These are phyloP conservation scores for Tiphia femorata DNA, from an alignment of 2,888 invertebrate genomes.

Conservation along the genomic window DNA sequence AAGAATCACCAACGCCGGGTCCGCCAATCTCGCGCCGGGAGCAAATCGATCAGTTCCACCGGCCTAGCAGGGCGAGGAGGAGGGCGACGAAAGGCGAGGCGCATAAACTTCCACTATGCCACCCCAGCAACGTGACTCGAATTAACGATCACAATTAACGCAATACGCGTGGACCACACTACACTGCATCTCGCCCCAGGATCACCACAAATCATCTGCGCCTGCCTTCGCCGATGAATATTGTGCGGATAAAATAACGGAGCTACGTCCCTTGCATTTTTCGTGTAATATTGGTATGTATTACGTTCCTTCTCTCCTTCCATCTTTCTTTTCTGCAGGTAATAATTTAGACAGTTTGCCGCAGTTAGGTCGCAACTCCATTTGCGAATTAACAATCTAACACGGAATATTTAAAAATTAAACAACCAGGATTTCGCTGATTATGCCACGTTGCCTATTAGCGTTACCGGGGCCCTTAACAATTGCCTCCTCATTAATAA, in stretches of 20 bases:
- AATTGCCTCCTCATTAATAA: too few species aligned
- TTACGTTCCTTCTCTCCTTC: too few species aligned
- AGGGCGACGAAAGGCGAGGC: slow-evolving; percentile 3
- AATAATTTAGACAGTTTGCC: too few species aligned
- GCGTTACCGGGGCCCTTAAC: too few species aligned
- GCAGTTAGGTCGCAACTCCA: too few species aligned
- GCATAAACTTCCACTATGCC: slow-evolving; percentile 40
- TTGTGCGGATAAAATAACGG: not conserved
- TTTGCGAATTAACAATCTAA: too few species aligned
- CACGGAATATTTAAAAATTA: too few species aligned
- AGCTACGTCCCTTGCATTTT: not conserved
- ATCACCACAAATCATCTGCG: slow-evolving; percentile 28
- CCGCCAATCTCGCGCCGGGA: slow-evolving; percentile 31
- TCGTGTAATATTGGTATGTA: too few species aligned
- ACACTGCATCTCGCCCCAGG: slow-evolving; percentile 11
- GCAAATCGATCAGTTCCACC: slow-evolving; percentile 46
- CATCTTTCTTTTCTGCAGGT: too few species aligned
- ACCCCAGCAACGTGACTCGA: slow-evolving; percentile 55
- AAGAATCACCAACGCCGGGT: slow-evolving; percentile 13
- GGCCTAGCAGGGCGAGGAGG: slow-evolving; percentile 19
- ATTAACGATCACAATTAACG: slow-evolving; percentile 59
- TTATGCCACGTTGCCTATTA: too few species aligned
- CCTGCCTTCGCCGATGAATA: slow-evolving; percentile 16
- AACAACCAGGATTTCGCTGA: too few species aligned
- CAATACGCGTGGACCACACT: slow-evolving; percentile 22